These are phyloP conservation scores for Machaerirhynchus nigripectus DNA, from an alignment of 2,113 vertebrate species.

Conservation along the genomic window DNA sequence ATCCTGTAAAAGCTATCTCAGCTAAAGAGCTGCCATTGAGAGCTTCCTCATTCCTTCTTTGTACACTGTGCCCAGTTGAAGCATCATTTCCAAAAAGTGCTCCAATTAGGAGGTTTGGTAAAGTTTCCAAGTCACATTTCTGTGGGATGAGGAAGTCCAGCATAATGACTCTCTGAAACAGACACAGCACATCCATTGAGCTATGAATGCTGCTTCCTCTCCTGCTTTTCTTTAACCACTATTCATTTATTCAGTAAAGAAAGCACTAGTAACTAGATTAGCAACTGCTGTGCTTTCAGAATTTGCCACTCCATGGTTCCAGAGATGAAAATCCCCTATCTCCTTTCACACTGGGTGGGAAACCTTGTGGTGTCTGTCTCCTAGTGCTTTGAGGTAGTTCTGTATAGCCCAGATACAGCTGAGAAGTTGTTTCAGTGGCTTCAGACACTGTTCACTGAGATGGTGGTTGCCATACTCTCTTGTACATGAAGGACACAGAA, in stretches of 20 bases:
- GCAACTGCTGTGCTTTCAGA: background rate
- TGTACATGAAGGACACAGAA: background rate
- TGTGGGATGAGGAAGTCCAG: background rate
- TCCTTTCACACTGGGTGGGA: background rate
- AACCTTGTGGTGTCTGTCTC: background rate
- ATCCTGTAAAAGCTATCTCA: background rate
- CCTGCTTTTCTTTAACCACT: background rate
- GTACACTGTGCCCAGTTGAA: background rate
- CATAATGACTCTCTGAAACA: background rate
- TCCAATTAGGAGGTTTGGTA: slow-evolving; percentile 14
- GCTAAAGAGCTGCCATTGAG: background rate
- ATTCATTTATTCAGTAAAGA: background rate
- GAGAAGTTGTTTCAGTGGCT: background rate
- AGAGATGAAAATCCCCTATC: background rate
- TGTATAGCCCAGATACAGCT: background rate
- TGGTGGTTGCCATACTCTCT: background rate
- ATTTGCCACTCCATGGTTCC: background rate
- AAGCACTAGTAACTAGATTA: background rate
- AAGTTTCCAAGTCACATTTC: slow-evolving; percentile 30
- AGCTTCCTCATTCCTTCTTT: background rate
- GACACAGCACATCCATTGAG: background rate
- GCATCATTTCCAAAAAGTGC: background rate
- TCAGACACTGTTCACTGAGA: background rate
- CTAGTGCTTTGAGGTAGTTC: background rate
- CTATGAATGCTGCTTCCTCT: background rate